These are phyloP conservation scores for Homarus americanus DNA, from an alignment of 1,140 invertebrate genomes.

Conservation along the genomic window DNA sequence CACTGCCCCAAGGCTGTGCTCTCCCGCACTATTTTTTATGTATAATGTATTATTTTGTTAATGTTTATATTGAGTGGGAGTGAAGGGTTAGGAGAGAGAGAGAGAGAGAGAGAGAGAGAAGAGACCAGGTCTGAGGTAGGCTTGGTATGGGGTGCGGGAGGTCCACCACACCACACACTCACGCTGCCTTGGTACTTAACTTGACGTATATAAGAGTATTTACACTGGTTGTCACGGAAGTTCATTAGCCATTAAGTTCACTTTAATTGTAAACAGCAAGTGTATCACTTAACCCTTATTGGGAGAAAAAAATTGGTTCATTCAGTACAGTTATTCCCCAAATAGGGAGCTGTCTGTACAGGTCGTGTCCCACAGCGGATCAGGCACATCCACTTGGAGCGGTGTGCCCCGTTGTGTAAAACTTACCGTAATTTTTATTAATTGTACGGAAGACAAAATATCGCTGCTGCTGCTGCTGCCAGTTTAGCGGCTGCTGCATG, in stretches of 20 bases:
- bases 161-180: conserved; percentile 38
- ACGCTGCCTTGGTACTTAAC: conserved; percentile 51
- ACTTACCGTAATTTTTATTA: neutral
- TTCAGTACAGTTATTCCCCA: no score
- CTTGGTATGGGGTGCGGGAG: neutral
- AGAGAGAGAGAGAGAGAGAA: neutral
- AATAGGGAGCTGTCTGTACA: no score
- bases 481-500: neutral
- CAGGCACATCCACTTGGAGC: neutral
- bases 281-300: conserved; percentile 1
- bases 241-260: conserved; percentile 54
- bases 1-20: neutral
- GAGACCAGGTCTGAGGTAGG: neutral
- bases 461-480: neutral
- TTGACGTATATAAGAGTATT: conserved; percentile 45
- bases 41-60: conserved; percentile 52
- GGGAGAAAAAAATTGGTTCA: neutral
- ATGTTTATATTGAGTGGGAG: conserved; percentile 37
- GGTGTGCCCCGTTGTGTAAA: neutral
- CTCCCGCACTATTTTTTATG: conserved; percentile 13
- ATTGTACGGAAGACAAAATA: neutral
- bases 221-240: conserved; percentile 52
- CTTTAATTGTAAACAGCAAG: conserved; percentile 26
- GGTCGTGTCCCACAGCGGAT: neutral
- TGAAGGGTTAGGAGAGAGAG: conserved; percentile 32